phyloP scores from a whole-genome alignment of 2,113 vertebrate genomes.

The Clarias gariepinus region DNA sequence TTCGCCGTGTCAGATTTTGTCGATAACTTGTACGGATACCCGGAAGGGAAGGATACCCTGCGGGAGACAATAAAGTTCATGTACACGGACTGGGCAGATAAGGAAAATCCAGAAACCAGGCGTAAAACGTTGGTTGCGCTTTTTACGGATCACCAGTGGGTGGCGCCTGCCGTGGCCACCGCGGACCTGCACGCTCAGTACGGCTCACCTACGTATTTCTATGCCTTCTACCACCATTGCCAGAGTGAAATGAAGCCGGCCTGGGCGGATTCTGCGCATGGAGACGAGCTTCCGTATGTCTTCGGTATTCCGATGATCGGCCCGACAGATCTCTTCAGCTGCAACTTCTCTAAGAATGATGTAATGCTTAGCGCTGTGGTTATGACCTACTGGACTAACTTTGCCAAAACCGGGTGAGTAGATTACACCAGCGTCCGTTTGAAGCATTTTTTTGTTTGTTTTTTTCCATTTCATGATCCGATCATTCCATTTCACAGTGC shows the following conservation, averaged over 20 bases:
- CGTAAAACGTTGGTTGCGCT: constrained; percentile 90
- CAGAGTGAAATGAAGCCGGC: constrained; percentile 92
- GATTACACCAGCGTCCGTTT: background rate
- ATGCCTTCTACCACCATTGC: constrained; percentile 97
- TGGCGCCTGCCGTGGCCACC: constrained; percentile 93
- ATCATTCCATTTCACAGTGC: constrained; percentile 21
- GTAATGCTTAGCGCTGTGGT: constrained; percentile 97
- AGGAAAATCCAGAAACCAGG: constrained; percentile 88
- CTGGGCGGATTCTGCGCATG: constrained; percentile 95
- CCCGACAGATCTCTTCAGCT: constrained; percentile 92
- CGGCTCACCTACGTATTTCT: constrained; percentile 96
- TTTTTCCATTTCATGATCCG: background rate
- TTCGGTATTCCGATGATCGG: constrained; percentile 96
- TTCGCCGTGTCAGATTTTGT: constrained; percentile 94
- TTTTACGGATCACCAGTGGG: constrained; percentile 98
- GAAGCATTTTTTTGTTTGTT: background rate
- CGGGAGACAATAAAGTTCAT: constrained; percentile 97
- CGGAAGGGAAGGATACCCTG: constrained; percentile 88
- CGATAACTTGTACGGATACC: constrained; percentile 92
- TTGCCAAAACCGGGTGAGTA: constrained; percentile 95
- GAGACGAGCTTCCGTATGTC: constrained; percentile 95
- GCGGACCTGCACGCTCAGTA: constrained; percentile 96
- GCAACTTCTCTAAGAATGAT: constrained; percentile 97
- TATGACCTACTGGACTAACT: constrained; percentile 99
- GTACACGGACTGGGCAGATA: constrained; percentile 98